Percentiles rank a stretch among this genome's conserved stretches.
Evolutionary conservation across 2,113 vertebrate genomes (phyloP).

Genomic region (Chauna torquata): DNA sequence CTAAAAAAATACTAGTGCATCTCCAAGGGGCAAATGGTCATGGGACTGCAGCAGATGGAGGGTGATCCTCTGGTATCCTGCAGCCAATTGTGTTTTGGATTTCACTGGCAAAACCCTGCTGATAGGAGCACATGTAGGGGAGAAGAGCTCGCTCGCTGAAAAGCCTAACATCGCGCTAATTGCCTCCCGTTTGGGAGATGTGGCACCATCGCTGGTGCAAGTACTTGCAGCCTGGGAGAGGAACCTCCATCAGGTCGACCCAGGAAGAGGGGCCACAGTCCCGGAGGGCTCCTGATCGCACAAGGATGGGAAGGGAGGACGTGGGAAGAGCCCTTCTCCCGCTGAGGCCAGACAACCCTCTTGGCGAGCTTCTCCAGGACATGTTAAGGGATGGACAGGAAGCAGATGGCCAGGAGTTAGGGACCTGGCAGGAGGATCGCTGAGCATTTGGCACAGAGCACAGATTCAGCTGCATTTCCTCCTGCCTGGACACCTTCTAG

Average conservation of each 20-base stretch:
- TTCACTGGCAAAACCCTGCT: not conserved
- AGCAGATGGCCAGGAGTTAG: not conserved
- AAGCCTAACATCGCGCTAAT: not conserved
- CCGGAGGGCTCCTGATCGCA: not conserved
- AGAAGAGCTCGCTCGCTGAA: fast-evolving
- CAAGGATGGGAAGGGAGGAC: not conserved
- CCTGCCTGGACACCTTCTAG: not conserved
- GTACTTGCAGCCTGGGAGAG: not conserved
- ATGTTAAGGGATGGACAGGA: not conserved
- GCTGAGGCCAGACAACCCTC: not conserved
- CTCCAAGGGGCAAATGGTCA: conserved; percentile 6
- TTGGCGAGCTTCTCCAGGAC: not conserved
- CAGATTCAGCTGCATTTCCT: not conserved
- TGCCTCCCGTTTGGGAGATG: not conserved
- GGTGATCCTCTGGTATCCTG: conserved; percentile 18
- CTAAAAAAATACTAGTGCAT: not conserved
- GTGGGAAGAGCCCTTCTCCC: not conserved
- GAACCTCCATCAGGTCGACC: not conserved
- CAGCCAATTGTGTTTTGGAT: conserved; percentile 44
- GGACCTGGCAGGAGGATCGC: conserved; percentile 10
- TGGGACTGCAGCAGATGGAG: conserved; percentile 26
- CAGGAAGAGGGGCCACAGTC: not conserved
- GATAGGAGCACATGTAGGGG: fast-evolving
- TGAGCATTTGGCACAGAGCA: not conserved
- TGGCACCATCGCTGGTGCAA: not conserved